These are phyloP conservation scores for Gadus macrocephalus DNA, from an alignment of 2,113 vertebrate genomes.

Conservation along the genomic window DNA sequence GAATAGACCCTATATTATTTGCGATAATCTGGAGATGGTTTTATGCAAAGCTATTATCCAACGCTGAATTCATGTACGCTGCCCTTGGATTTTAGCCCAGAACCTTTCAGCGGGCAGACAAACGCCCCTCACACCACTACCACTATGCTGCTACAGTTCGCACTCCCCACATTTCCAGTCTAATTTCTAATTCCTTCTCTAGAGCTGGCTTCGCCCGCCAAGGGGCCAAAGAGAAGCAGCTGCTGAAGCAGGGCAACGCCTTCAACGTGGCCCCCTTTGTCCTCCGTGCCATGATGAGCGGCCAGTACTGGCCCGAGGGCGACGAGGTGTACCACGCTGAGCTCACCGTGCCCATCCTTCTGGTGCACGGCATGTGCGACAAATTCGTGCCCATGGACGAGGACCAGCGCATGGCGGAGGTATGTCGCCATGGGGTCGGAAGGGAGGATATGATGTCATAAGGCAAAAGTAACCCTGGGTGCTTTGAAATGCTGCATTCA, in stretches of 20 bases:
- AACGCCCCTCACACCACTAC: no score
- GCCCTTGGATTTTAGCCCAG: not conserved
- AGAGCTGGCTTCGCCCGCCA: conserved; percentile 97
- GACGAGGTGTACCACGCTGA: conserved; percentile 96
- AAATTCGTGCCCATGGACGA: conserved; percentile 95
- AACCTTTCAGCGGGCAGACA: not conserved
- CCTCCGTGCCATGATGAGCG: conserved; percentile 95
- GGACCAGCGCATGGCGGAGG: conserved; percentile 97
- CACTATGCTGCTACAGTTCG: no score
- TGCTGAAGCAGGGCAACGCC: conserved; percentile 91
- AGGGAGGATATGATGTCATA: no score
- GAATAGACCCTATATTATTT: no score
- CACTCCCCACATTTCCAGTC: not conserved
- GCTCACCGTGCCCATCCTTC: conserved; percentile 87
- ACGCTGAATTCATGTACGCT: no score
- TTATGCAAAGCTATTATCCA: not conserved
- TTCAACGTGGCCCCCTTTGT: conserved; percentile 97
- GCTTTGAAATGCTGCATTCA: no score
- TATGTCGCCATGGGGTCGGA: conserved; percentile 40
- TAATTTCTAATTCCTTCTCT: not conserved
- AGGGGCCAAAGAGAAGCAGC: conserved; percentile 94
- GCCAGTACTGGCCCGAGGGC: conserved; percentile 97
- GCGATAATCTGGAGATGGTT: no score
- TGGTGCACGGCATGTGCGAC: conserved; percentile 95
- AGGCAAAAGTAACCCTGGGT: no score